Base-by-base conservation (phyloP, 2,888 invertebrate species). In the Mycalesis mineus region DNA sequence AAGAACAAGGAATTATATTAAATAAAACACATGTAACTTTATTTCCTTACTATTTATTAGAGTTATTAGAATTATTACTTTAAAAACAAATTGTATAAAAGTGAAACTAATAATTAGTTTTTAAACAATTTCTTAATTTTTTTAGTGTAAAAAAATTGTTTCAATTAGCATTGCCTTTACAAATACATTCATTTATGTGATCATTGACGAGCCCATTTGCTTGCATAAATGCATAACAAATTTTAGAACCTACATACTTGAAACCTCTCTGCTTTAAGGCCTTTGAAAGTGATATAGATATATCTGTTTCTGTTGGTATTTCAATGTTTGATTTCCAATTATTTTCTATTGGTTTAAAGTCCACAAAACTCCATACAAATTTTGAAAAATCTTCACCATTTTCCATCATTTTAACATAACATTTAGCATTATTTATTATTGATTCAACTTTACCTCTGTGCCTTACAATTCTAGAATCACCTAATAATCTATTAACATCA, bases 181-280 rank as follows among this genome's bases (percentile, higher is more conserved):
- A 71, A 45, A 74, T 55, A 73, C 88, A 88, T 45, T 64, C 68
- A 41, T 58, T 40, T 41, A 79, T 59, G 64, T 88, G 88, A 62
- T 88, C 88, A 73, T 87, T 80, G 1, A 88, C 78, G 61, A 88
- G 72, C 11, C 88, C 88, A 75, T 87, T 82, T 40, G 88, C 88
- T 73, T 88, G 88, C 88, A 88, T 88, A 65, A 85, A 88, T 41
- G 88, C 82, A 71, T 88, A 88, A 66, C 87, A 87, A 68, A 75
- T 83, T 31, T 75, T 88, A 28, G 84, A 63, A 0, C 88, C 88
- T 13, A 88, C 77, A 75, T 73, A 88, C 65, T 79, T 85, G 61
- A 85, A 88, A 5, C 84, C 84, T 57, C 66, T 77, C 39, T 71
- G 74, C 66, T 84, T 88, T 47, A 88, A 67, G 37, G 75, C 77